Conservation (phyloP, 2,113 vertebrate species). For the Zosterops lateralis region DNA sequence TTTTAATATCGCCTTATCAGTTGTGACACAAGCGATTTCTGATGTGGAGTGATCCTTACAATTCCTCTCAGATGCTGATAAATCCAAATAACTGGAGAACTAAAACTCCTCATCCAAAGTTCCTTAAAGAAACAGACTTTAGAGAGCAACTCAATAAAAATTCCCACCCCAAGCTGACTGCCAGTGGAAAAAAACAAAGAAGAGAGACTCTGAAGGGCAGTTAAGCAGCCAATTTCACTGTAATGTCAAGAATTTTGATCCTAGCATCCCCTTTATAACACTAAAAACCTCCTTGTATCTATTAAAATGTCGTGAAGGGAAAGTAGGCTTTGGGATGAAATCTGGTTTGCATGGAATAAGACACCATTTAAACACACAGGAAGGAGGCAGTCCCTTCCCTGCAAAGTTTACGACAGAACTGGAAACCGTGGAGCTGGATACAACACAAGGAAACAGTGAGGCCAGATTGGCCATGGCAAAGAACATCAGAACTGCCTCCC, state of each 20-base stretch:
- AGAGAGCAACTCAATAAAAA: neutral
- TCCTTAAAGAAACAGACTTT: neutral
- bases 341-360: neutral
- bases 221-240: neutral
- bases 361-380: neutral
- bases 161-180: neutral
- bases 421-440: neutral
- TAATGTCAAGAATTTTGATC: neutral
- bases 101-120: neutral
- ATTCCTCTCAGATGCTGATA: neutral
- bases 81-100: neutral
- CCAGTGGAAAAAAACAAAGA: neutral
- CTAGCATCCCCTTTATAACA: neutral
- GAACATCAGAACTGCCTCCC: neutral
- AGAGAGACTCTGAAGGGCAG: neutral
- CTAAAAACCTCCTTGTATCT: neutral
- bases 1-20: neutral
- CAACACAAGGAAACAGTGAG: neutral
- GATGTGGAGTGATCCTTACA: neutral
- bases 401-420: neutral
- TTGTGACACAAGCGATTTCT: neutral
- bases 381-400: neutral
- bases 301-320: neutral
- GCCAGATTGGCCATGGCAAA: fast-evolving
- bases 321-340: neutral